phyloP scores from a whole-genome alignment of 2,888 invertebrate genomes.

The Boloria euphrosyne region DNA sequence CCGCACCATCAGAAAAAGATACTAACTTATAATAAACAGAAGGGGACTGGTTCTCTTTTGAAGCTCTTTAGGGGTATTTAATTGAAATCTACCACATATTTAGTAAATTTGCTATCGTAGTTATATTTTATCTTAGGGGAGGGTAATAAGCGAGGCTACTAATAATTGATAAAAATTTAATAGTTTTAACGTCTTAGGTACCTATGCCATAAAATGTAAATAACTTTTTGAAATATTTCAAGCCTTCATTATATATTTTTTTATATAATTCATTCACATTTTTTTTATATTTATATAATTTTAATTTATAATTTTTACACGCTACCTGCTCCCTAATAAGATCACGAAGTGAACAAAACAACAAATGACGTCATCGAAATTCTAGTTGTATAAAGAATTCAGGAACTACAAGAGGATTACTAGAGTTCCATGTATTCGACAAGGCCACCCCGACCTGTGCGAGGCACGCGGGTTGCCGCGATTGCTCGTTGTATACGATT shows the following conservation, averaged over 20 bases:
- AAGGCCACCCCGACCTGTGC: constrained; percentile 91
- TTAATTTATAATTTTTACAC: no score
- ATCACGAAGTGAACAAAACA: no score
- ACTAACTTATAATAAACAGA: not conserved
- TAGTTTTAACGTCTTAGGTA: no score
- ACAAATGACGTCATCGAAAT: no score
- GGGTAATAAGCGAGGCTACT: constrained; percentile 41
- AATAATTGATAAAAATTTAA: no score
- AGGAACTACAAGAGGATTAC: constrained; percentile 79
- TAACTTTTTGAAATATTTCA: no score
- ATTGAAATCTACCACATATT: constrained; percentile 16
- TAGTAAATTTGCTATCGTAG: constrained; percentile 5
- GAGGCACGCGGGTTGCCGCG: constrained; percentile 85
- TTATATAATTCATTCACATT: no score
- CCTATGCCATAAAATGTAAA: no score
- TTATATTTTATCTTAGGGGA: constrained; percentile 65
- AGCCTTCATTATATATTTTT: no score
- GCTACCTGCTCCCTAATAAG: no score
- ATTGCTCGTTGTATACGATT: constrained; percentile 65
- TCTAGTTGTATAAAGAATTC: constrained; percentile 69
- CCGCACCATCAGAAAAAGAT: not conserved
- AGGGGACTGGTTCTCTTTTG: constrained; percentile 1
- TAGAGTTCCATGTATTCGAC: constrained; percentile 89
- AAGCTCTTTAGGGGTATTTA: not conserved
- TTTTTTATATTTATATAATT: no score